These are phyloP conservation scores for Synergus japonicus DNA, from an alignment of 2,888 invertebrate genomes.

Conservation along the genomic window DNA sequence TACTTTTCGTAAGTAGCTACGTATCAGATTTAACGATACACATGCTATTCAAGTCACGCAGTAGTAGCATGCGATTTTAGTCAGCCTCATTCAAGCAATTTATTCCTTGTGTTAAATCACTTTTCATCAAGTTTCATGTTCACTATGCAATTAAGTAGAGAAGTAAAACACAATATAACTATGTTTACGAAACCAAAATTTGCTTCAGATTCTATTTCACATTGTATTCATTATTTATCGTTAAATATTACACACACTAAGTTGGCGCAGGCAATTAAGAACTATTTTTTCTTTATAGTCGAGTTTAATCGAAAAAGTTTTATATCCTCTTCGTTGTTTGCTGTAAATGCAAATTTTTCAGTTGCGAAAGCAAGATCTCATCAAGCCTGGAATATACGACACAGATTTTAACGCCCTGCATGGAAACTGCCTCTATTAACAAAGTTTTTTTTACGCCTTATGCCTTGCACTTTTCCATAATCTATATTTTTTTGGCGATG, in stretches of 20 bases:
- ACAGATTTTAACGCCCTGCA: slow-evolving; percentile 20
- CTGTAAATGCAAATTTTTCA: slow-evolving; percentile 35
- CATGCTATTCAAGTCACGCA: slow-evolving; percentile 37
- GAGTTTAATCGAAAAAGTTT: slow-evolving; percentile 39
- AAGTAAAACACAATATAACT: not conserved
- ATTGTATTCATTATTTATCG: not conserved
- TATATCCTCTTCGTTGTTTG: slow-evolving; percentile 27
- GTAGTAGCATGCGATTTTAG: slow-evolving; percentile 37
- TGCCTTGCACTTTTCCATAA: not conserved
- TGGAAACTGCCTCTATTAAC: slow-evolving; percentile 25
- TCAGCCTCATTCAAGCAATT: slow-evolving; percentile 19
- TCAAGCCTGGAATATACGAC: slow-evolving; percentile 25
- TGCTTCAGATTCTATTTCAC: not conserved
- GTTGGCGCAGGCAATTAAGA: slow-evolving; percentile 5
- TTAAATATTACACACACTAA: slow-evolving; percentile 1
- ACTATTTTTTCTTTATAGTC: not conserved
- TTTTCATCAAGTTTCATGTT: slow-evolving; percentile 33
- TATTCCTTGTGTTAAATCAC: slow-evolving; percentile 39
- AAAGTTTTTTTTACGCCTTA: not conserved
- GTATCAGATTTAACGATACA: slow-evolving; percentile 13
- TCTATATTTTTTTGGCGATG: not conserved
- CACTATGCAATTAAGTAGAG: slow-evolving; percentile 23
- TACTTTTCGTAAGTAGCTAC: not conserved
- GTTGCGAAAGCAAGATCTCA: slow-evolving; percentile 35
- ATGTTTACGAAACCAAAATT: not conserved